Evolutionary conservation across 2,888 invertebrate genomes (phyloP).

Genomic region (Caenorhabditis sp.): DNA sequence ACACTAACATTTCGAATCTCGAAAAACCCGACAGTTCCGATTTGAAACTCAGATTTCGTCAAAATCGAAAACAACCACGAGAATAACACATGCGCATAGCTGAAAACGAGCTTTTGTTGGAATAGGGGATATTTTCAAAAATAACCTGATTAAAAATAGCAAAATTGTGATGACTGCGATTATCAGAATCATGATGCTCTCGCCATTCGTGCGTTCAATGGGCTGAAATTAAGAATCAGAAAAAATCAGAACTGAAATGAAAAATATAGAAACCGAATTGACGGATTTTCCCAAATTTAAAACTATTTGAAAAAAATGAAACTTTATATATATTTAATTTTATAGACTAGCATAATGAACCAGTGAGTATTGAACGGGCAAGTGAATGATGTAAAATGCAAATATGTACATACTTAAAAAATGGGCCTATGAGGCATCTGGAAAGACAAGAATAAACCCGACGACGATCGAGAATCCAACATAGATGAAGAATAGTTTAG

Average conservation of each 20-base stretch:
- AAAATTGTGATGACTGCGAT: slow-evolving; percentile 7
- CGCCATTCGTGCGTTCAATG: slow-evolving; percentile 12
- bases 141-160: slow-evolving; percentile 10
- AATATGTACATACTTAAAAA: not conserved
- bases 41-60: slow-evolving; percentile 27
- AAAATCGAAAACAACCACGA: slow-evolving; percentile 64
- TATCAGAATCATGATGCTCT: slow-evolving; percentile 19
- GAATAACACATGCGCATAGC: slow-evolving; percentile 45
- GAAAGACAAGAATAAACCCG: slow-evolving; percentile 60
- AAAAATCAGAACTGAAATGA: no score
- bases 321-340: not conserved
- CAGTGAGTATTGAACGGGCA: slow-evolving; percentile 4
- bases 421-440: slow-evolving; percentile 28
- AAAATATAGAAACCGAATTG: not conserved
- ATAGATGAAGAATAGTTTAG: slow-evolving; percentile 60
- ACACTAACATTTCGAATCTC: slow-evolving; percentile 46
- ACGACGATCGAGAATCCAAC: slow-evolving; percentile 63
- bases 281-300: not conserved
- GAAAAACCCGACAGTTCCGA: slow-evolving; percentile 53
- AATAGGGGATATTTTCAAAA: no score
- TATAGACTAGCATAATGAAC: not conserved
- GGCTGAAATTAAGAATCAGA: no score
- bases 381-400: slow-evolving; percentile 3
- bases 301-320: not conserved
- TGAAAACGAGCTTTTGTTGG: not conserved